Evolutionary conservation across 2,797 vertebrate genomes (phyloP).

Genomic region (Neopelma chrysocephalum): DNA sequence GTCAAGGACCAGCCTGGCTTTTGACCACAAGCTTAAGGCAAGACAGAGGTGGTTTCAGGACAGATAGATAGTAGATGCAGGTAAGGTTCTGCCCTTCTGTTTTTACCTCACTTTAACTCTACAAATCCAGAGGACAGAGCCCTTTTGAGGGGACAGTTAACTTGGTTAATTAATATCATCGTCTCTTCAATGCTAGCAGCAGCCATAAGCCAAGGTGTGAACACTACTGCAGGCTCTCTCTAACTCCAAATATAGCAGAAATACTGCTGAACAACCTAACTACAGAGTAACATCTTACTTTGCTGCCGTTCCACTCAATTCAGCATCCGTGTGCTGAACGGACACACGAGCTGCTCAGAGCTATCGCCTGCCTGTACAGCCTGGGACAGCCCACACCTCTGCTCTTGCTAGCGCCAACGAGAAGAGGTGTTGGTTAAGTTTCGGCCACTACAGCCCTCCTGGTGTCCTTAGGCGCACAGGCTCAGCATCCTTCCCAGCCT

Average conservation of each 20-base stretch:
- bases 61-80: neutral
- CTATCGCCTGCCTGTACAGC: fast-evolving
- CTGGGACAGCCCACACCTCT: neutral
- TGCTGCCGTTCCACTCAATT: neutral
- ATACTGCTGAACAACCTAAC: neutral
- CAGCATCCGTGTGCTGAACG: neutral
- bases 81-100: neutral
- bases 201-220: neutral
- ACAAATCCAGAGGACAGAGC: neutral
- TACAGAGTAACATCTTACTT: neutral
- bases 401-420: neutral
- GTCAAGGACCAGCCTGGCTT: neutral
- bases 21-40: neutral
- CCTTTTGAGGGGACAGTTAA: neutral
- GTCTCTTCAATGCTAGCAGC: neutral
- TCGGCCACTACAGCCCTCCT: neutral
- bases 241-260: neutral
- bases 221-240: neutral
- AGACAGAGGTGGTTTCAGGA: neutral
- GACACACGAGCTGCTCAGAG: neutral
- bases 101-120: neutral
- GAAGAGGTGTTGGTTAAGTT: fast-evolving
- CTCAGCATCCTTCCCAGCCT: neutral
- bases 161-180: neutral
- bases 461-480: fast-evolving